These are phyloP conservation scores for Drosophila parabipectinata DNA, from an alignment of 1,140 invertebrate genomes.

Conservation along the genomic window DNA sequence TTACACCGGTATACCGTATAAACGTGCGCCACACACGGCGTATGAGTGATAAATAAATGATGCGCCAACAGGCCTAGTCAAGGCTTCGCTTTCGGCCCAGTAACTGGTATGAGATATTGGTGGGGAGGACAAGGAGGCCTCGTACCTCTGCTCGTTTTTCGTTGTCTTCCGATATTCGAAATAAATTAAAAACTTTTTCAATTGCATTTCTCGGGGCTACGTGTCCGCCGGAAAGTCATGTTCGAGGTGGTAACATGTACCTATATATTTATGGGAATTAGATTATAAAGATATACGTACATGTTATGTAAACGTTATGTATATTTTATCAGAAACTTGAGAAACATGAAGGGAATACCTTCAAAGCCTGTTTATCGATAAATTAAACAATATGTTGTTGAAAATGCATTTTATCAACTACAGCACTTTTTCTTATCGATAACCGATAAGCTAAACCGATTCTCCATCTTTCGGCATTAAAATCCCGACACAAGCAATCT, in stretches of 20 bases:
- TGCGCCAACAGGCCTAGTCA: slow-evolving; percentile 48
- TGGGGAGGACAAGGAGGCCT: not conserved
- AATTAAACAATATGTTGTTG: too few relatives aligned
- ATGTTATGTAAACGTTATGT: not conserved
- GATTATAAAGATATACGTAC: slow-evolving; percentile 30
- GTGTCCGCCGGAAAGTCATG: slow-evolving; percentile 23
- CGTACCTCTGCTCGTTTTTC: not conserved
- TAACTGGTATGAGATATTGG: too few relatives aligned
- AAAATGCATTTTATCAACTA: too few relatives aligned
- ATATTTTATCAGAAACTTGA: slow-evolving; percentile 9
- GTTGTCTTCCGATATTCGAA: slow-evolving; percentile 61
- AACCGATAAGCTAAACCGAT: too few relatives aligned
- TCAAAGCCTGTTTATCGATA: not conserved
- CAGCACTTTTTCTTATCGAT: too few relatives aligned
- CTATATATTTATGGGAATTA: slow-evolving; percentile 6
- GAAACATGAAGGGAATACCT: not conserved
- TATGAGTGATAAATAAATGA: slow-evolving; percentile 68
- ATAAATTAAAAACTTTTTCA: slow-evolving; percentile 76
- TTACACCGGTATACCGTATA: slow-evolving; percentile 59
- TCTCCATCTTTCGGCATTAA: too few relatives aligned
- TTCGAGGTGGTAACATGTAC: not conserved
- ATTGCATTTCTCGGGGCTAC: slow-evolving; percentile 58
- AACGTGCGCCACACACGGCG: slow-evolving; percentile 57
- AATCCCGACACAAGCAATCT: too few relatives aligned
- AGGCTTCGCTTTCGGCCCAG: not conserved